Evolutionary conservation across 2,888 invertebrate genomes (phyloP), one percentile per base, ranked within the genome.

Genomic region (Noctua janthe): DNA sequence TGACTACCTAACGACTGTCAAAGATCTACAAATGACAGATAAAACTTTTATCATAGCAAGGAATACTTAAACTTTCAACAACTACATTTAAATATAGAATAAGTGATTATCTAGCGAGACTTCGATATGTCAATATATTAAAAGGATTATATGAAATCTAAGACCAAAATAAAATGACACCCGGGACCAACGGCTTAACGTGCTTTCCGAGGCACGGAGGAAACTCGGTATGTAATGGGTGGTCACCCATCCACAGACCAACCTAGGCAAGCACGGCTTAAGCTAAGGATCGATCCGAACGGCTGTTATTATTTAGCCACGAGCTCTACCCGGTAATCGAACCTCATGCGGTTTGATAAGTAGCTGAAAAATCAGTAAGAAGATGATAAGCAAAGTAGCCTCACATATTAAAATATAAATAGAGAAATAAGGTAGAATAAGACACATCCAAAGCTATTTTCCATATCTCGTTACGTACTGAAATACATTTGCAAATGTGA

Each of bases 151-250:
- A 80, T 80, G 66, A 35, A 73, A 66, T 77, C 80, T 81, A 78
- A 39, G 77, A 82, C 70, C 84, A 89, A 86, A 82, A 76, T 89
- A 86, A n/a, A n/a, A n/a, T n/a, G n/a, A n/a, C n/a, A n/a, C n/a
- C n/a, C n/a, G n/a, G n/a, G n/a, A n/a, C n/a, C n/a, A n/a, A n/a
- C n/a, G n/a, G n/a, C n/a, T n/a, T n/a, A n/a, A n/a, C n/a, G n/a
- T n/a, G n/a, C n/a, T n/a, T n/a, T n/a, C n/a, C n/a, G n/a, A n/a
- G n/a, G n/a, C n/a, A n/a, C n/a, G n/a, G n/a, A n/a, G n/a, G n/a
- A n/a, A n/a, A n/a, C n/a, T n/a, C n/a, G n/a, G n/a, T n/a, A n/a
- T n/a, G n/a, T n/a, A n/a, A n/a, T n/a, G n/a, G n/a, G n/a, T n/a
- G n/a, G n/a, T n/a, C n/a, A n/a, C n/a, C n/a, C n/a, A n/a, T n/a